Conservation (phyloP, 2,113 vertebrate genomes). For the Caracal caracal region DNA sequence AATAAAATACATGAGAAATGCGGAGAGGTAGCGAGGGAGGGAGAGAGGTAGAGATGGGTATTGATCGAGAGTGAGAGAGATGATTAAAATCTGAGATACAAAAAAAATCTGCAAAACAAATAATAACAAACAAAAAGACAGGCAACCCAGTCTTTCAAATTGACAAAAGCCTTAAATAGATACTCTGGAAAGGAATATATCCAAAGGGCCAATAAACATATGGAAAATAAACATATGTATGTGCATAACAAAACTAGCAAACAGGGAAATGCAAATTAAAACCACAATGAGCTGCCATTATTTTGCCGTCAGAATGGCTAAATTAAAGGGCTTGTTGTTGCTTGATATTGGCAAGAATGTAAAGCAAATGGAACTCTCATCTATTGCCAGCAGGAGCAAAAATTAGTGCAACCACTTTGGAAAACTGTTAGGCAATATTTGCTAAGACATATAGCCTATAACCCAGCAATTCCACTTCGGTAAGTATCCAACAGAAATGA, state of each 20-base stretch:
- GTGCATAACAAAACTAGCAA: not conserved
- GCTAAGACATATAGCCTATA: not conserved
- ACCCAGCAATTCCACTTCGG: not conserved
- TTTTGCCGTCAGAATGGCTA: not conserved
- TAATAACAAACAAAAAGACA: not conserved
- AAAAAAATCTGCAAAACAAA: not conserved
- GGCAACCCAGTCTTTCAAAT: not conserved
- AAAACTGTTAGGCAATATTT: not conserved
- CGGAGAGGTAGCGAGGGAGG: too few relatives aligned
- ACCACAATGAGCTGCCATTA: not conserved
- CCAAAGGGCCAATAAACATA: not conserved
- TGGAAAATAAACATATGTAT: not conserved
- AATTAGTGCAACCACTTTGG: not conserved
- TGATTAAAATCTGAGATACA: not conserved
- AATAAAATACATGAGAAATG: not conserved
- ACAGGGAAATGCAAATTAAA: slow-evolving; percentile 36
- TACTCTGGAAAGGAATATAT: not conserved
- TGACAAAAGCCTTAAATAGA: not conserved
- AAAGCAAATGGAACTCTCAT: not conserved
- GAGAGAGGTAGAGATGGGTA: not conserved
- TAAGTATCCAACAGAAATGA: slow-evolving; percentile 3
- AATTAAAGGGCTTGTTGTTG: not conserved
- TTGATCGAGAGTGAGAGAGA: not conserved
- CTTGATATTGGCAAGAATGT: not conserved
- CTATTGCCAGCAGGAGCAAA: not conserved